phyloP scores from a whole-genome alignment of 2,888 invertebrate genomes.

The Agonopterix alstromeriana region DNA sequence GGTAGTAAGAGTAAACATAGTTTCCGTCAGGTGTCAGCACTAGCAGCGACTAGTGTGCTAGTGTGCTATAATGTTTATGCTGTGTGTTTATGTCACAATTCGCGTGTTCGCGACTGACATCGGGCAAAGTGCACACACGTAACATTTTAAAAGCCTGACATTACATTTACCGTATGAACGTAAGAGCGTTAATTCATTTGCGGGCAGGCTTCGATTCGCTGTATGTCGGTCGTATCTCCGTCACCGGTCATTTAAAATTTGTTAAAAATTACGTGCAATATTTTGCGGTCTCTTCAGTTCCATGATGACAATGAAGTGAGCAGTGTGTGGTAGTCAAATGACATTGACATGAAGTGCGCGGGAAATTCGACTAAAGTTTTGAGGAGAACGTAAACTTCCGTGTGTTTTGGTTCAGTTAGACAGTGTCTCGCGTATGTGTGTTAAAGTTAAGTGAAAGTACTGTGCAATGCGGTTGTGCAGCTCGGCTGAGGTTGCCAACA shows the following conservation, averaged over 20 bases:
- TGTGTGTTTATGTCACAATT: slow-evolving; percentile 3
- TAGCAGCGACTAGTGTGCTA: background rate
- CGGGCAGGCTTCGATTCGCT: slow-evolving; percentile 3
- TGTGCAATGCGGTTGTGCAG: slow-evolving; percentile 39
- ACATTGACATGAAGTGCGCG: slow-evolving; percentile 59
- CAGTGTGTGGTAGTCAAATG: slow-evolving; percentile 20
- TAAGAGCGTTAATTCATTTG: slow-evolving; percentile 25
- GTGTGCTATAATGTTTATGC: background rate
- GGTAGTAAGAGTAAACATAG: background rate
- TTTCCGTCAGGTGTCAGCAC: background rate
- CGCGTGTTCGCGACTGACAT: slow-evolving; percentile 34
- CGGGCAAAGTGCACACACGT: slow-evolving; percentile 41
- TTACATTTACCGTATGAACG: slow-evolving; percentile 25
- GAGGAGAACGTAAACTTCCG: background rate
- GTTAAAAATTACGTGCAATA: background rate
- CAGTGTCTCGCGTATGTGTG: slow-evolving; percentile 8
- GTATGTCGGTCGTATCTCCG: background rate
- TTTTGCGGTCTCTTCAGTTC: background rate
- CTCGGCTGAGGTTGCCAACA: slow-evolving; percentile 43
- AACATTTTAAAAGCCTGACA: slow-evolving; percentile 27
- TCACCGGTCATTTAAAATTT: background rate
- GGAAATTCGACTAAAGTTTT: slow-evolving; percentile 39
- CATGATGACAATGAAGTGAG: slow-evolving; percentile 13
- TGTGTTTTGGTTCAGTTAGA: slow-evolving; percentile 12
- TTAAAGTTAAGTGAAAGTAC: slow-evolving; percentile 47